A percentile compares a stretch with the other conserved stretches of the same genome.
Conservation (phyloP, 2,113 vertebrate species). For the Gallinago undulata region DNA sequence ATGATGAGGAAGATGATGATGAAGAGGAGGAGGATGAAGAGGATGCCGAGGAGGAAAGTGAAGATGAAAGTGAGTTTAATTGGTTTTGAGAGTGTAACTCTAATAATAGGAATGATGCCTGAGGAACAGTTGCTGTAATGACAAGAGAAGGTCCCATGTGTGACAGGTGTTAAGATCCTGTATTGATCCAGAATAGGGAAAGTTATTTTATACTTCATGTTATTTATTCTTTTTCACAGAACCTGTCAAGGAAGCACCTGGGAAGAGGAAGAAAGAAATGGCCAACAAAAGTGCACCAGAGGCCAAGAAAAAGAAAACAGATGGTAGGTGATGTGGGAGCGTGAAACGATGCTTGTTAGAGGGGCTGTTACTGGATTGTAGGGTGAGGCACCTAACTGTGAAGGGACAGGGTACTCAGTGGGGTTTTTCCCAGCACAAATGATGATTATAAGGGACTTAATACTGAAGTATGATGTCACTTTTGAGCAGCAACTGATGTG, state of each 20-base stretch:
- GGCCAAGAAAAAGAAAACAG: conserved; percentile 77
- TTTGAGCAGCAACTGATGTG: conserved; percentile 74
- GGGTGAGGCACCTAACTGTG: neutral
- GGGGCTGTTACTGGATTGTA: neutral
- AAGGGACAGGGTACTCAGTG: neutral
- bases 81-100: neutral
- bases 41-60: conserved; percentile 48
- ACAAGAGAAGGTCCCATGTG: neutral
- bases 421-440: conserved; percentile 21
- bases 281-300: conserved; percentile 74
- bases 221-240: conserved; percentile 39
- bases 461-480: conserved; percentile 81
- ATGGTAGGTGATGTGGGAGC: conserved; percentile 1
- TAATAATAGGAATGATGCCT: neutral
- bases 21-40: conserved; percentile 34
- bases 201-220: neutral
- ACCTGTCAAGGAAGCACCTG: conserved; percentile 74
- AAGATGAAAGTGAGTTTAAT: conserved; percentile 64
- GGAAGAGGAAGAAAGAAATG: conserved; percentile 82
- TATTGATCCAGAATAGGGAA: neutral
- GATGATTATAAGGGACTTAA: conserved; percentile 87
- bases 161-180: neutral
- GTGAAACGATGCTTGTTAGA: no score
- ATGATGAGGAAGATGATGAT: conserved; percentile 20
- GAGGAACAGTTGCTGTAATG: neutral